A percentile compares a stretch with the other conserved stretches of the same genome.
Evolutionary conservation across 2,888 invertebrate genomes (phyloP).

Genomic region (Octodonta nipae): DNA sequence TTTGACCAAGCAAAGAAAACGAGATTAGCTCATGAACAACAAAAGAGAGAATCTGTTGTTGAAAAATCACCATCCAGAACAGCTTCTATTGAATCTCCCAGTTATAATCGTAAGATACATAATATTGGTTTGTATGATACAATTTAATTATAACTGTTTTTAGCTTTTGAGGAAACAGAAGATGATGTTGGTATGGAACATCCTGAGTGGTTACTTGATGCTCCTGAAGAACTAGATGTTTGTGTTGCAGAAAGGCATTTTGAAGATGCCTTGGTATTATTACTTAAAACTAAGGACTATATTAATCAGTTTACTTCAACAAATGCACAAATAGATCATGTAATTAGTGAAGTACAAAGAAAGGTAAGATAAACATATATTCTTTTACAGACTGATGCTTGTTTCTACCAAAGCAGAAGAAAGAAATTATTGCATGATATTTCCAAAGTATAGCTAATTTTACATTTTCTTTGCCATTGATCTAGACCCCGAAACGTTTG

Average conservation of each 20-base stretch:
- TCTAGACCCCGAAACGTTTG: no score
- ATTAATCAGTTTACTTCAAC: constrained; percentile 28
- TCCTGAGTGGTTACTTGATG: constrained; percentile 82
- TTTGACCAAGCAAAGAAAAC: constrained; percentile 82
- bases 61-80: constrained; percentile 37
- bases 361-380: constrained; percentile 23
- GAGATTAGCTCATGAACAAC: constrained; percentile 51
- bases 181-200: constrained; percentile 29
- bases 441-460: no score
- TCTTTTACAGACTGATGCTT: no score
- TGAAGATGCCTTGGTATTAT: constrained; percentile 74
- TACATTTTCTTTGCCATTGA: no score
- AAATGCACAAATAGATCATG: constrained; percentile 32
- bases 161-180: constrained; percentile 35
- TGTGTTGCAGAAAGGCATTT: constrained; percentile 91
- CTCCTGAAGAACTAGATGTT: constrained; percentile 88
- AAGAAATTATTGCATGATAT: no score
- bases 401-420: no score
- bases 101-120: constrained; percentile 29
- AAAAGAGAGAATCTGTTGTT: constrained; percentile 29
- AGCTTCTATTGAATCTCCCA: constrained; percentile 36
- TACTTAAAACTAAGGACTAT: constrained; percentile 53
- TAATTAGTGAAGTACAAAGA: constrained; percentile 38
- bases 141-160: constrained; percentile 4
- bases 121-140: background rate